Conservation (phyloP, 37 sponge, comb jelly and placozoan genomes). For the Oopsacas minuta region DNA sequence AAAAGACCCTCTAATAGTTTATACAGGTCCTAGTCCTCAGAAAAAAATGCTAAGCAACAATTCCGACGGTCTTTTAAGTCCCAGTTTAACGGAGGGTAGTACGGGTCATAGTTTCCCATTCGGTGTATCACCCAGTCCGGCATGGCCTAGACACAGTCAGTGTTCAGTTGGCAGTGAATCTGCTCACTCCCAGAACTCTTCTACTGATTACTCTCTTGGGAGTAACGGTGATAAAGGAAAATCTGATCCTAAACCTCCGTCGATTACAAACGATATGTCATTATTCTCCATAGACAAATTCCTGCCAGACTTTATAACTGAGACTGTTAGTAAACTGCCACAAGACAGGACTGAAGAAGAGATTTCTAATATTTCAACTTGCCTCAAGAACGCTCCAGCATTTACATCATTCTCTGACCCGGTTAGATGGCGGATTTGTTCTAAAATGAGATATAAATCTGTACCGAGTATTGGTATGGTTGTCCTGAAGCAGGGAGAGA, state of each 20-base stretch:
- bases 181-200: background rate
- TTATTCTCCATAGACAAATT: background rate
- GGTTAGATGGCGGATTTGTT: background rate
- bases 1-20: background rate
- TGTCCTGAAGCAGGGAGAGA: background rate
- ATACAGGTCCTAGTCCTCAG: background rate
- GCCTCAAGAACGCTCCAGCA: conserved; percentile 5
- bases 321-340: background rate
- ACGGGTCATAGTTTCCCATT: background rate
- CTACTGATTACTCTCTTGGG: background rate
- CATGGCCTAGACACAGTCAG: background rate
- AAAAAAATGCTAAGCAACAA: background rate
- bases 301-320: background rate
- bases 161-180: conserved; percentile 3
- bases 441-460: background rate
- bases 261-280: background rate
- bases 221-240: background rate
- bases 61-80: background rate
- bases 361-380: background rate
- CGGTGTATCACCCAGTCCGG: background rate
- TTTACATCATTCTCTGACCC: conserved; percentile 13
- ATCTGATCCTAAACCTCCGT: background rate
- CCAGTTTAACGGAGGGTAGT: background rate
- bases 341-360: background rate
- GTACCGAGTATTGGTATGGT: background rate